phyloP scores from a whole-genome alignment of 2,888 invertebrate species.

The Aporophyla nigra region DNA sequence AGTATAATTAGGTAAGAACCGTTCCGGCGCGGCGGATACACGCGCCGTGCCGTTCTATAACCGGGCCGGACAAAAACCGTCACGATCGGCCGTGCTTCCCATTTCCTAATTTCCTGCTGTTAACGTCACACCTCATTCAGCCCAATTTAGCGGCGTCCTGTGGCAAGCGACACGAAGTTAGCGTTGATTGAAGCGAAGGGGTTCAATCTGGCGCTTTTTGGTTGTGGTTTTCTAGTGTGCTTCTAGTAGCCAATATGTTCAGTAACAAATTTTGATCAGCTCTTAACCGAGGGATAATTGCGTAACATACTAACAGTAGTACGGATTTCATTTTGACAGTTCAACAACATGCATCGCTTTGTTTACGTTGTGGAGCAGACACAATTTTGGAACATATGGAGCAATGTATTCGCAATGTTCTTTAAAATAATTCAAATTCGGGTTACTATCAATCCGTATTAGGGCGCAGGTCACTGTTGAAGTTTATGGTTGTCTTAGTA shows the following conservation, averaged over 20 bases:
- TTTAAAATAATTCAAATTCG: too few species aligned
- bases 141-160: conserved; percentile 70
- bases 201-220: conserved; percentile 13
- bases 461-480: neutral
- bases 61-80: conserved; percentile 65
- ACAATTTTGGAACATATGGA: too few species aligned
- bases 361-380: too few species aligned
- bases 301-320: too few species aligned
- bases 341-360: too few species aligned
- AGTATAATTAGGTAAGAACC: conserved; percentile 60
- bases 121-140: conserved; percentile 69
- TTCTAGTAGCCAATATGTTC: neutral
- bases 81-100: conserved; percentile 67
- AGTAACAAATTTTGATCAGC: neutral
- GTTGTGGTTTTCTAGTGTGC: neutral
- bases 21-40: conserved; percentile 63
- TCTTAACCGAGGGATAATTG: neutral
- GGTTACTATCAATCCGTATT: too few species aligned
- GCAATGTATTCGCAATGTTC: too few species aligned
- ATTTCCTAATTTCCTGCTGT: conserved; percentile 71
- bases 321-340: too few species aligned
- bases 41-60: conserved; percentile 64
- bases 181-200: conserved; percentile 31
- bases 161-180: conserved; percentile 49
- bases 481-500: neutral